Conservation (phyloP, 2,113 vertebrate genomes). For the Nothocercus julius region DNA sequence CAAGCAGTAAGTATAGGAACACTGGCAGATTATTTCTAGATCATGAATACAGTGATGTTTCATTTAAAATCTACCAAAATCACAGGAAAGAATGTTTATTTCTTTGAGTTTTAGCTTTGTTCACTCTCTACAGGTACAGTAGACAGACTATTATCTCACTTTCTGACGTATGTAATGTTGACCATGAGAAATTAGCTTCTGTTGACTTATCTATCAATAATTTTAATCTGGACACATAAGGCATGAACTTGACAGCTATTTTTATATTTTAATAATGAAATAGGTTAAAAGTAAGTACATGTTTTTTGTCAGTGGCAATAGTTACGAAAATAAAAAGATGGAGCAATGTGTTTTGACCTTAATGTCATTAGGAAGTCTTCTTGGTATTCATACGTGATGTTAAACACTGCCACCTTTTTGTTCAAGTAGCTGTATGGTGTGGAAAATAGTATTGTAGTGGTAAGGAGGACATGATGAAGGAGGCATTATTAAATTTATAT, state of each 20-base stretch:
- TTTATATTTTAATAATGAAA: background rate
- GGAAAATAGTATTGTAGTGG: background rate
- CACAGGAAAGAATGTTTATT: background rate
- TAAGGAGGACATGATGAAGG: background rate
- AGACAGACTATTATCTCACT: background rate
- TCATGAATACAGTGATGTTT: background rate
- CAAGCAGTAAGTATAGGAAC: background rate
- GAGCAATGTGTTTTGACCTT: background rate
- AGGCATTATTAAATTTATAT: background rate
- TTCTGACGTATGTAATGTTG: background rate
- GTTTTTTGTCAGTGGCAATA: background rate
- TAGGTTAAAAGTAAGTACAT: background rate
- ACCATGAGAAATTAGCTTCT: background rate
- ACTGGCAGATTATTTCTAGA: background rate
- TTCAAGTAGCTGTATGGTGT: background rate
- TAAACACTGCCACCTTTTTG: background rate
- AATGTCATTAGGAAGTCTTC: background rate
- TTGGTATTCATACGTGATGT: background rate
- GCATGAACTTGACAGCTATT: background rate
- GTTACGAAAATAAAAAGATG: background rate
- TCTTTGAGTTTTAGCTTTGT: background rate
- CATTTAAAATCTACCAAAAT: background rate
- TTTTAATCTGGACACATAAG: background rate
- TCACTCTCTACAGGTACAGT: background rate
- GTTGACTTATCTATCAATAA: background rate